Evolutionary conservation across 2,797 vertebrate genomes (phyloP), one percentile per base, ranked within the genome.

Genomic region (Phrynocephalus guinanensis): DNA sequence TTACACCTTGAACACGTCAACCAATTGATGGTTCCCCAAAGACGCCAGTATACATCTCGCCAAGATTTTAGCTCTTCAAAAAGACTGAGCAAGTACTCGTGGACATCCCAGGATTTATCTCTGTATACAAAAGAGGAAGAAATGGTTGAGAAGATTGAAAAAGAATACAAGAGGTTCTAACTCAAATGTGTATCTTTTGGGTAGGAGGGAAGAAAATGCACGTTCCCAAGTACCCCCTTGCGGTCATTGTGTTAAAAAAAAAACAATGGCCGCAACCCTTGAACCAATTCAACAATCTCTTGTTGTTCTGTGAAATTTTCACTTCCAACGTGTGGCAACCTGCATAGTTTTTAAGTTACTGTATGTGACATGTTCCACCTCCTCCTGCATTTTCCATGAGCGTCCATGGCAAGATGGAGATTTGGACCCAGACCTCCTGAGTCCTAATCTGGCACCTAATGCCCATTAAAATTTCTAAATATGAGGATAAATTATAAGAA

Each of bases 41-140:
- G 97, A 83, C 98, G 98, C 99, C 99, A 99, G 88, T 99, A 99
- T 60, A 99, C 98, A 86, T 99, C 97, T 84, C 97, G 96, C 99
- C 98, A 99, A 88, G 98, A 99, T 89, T 99, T 99, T 86, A 99
- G 73, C 89, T 99, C 98, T 94, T 99, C 98, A 33, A 98, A 98
- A 89, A 98, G 97, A 82, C 96, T 89, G 33, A 93, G 97, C 89
- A 99, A 94, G 93, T 98, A 98, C 78, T 99, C 98, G 11, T 99
- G 98, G 13, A 99, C 96, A 83, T 99, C 99, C 99, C 99, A 99
- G 92, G 94, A 97, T 96, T 97, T 99, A 96, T 99, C 98, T 95
- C 99, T 99, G 92, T 81, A 93, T 9, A 76, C n/a, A 87, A 33
- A 63, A 85, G 30, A 66, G 87, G 90, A 90, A 10, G 1, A 87